Evolutionary conservation across 1,140 invertebrate genomes (phyloP), one percentile per base, ranked within the genome.

Genomic region (Vanessa tameamea): DNA sequence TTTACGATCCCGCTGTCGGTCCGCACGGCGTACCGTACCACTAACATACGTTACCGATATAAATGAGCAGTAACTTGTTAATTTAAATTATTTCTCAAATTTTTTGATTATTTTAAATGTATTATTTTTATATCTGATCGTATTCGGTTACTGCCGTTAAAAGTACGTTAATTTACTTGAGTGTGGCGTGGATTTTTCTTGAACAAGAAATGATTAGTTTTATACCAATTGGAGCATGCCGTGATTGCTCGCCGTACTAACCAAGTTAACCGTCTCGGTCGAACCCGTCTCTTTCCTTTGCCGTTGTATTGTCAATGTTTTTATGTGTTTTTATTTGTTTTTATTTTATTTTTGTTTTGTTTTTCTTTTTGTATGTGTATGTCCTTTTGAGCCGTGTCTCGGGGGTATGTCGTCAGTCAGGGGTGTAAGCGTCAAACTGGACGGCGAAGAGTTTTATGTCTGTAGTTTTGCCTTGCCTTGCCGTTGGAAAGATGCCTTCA

Each of bases 181-280:
- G 90, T 92, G 90, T 92, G 90, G 90, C 90, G 90, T 92, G 90
- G 90, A 90, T 88, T 87, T 87, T 87, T 85, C 79, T 84, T 83
- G 78, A 79, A 57, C 23, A 23, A 26, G 23, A 57, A 13, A 23
- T 12, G 23, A 23, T 13, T 57, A 70, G 75, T 73, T 53, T 76
- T 78, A 78, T 67, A 82, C 76, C 82, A 77, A 78, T 73, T 82
- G 85, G 81, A 84, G 90, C 88, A 90, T 90, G 90, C 84, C 80
- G 84, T 72, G 78, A 82, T 79, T 82, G 84, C 86, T 90, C 87
- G 82, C 78, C 78, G 75, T 85, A 87, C 86, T 90, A 90, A 89
- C 82, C 71, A 79, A 81, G 63, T 80, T 79, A 85, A 85, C 80
- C 78, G 78, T 79, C 64, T 76, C 84, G 83, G 82, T 84, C 80